phyloP scores from a whole-genome alignment of 2,113 vertebrate genomes.

The chimpanzee (Pan troglodytes) region DNA sequence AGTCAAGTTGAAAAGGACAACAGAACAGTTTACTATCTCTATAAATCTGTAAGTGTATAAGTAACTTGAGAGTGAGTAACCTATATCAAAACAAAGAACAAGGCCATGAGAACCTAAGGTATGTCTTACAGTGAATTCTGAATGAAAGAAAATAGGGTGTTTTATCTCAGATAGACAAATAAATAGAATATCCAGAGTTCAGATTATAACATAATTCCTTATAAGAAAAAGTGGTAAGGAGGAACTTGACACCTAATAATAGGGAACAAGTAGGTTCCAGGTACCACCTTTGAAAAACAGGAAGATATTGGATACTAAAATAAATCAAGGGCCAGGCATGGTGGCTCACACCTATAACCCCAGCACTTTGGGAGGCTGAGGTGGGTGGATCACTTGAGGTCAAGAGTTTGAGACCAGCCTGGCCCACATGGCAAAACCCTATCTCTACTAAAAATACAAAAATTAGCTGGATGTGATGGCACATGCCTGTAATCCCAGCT shows the following conservation, averaged over 20 bases:
- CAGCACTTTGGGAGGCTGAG: too few relatives aligned
- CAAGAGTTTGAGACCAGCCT: too few relatives aligned
- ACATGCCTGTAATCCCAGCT: too few relatives aligned
- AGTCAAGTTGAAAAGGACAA: background rate
- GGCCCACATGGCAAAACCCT: too few relatives aligned
- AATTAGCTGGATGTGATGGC: too few relatives aligned
- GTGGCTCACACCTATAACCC: too few relatives aligned
- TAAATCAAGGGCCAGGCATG: background rate
- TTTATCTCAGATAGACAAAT: background rate
- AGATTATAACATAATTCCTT: background rate
- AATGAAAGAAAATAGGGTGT: background rate
- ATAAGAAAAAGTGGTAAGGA: background rate
- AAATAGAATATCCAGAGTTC: background rate
- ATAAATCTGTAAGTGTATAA: background rate
- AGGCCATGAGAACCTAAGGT: background rate
- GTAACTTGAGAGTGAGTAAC: background rate
- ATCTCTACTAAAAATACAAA: too few relatives aligned
- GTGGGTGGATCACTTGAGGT: too few relatives aligned
- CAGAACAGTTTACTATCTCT: background rate
- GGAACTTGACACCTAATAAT: background rate
- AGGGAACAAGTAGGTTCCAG: background rate
- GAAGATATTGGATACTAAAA: background rate
- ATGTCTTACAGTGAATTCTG: constrained; percentile 1
- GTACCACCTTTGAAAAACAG: background rate
- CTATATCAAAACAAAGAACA: constrained; percentile 14